Percentiles rank a stretch among this genome's conserved stretches.
Evolutionary conservation across 2,797 vertebrate genomes (phyloP).

Genomic region (Onychomys leucogaster): DNA sequence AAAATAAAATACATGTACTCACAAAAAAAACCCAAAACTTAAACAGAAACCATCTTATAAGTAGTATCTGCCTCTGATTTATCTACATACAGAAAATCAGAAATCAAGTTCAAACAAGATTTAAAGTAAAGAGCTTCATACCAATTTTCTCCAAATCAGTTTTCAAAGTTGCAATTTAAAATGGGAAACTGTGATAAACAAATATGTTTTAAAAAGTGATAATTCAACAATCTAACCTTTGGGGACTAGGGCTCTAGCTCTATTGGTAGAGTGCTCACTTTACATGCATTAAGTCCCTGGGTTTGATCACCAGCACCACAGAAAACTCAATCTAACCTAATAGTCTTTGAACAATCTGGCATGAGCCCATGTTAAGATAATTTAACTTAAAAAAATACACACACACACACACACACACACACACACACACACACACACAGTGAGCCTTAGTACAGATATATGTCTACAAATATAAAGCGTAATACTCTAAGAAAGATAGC

Average conservation of each 20-base stretch:
- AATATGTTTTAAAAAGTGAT: not conserved
- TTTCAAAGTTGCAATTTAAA: slow-evolving; percentile 56
- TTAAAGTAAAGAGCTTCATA: not conserved
- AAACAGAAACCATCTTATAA: slow-evolving; percentile 58
- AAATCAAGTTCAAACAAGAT: slow-evolving; percentile 59
- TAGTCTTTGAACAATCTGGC: slow-evolving; percentile 41
- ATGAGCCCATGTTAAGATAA: slow-evolving; percentile 48
- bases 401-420: too few species aligned
- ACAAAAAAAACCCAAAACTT: not conserved
- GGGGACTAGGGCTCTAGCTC: not conserved
- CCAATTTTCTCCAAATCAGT: slow-evolving; percentile 8
- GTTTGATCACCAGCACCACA: not conserved
- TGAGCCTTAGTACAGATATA: slow-evolving; percentile 51
- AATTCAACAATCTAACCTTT: not conserved
- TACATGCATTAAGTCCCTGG: not conserved
- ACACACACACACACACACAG: not conserved
- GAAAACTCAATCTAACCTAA: not conserved
- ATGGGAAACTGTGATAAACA: slow-evolving; percentile 47
- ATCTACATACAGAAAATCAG: slow-evolving; percentile 50
- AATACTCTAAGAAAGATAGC: slow-evolving; percentile 31
- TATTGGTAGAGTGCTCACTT: not conserved
- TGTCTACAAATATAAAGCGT: slow-evolving; percentile 35
- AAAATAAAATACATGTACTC: slow-evolving; percentile 20
- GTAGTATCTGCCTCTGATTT: slow-evolving; percentile 42
- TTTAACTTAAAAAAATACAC: slow-evolving; percentile 45